Percentiles rank a stretch among this genome's conserved stretches.
phyloP scores from a whole-genome alignment of 1,140 invertebrate genomes.

The Sipha flava region DNA sequence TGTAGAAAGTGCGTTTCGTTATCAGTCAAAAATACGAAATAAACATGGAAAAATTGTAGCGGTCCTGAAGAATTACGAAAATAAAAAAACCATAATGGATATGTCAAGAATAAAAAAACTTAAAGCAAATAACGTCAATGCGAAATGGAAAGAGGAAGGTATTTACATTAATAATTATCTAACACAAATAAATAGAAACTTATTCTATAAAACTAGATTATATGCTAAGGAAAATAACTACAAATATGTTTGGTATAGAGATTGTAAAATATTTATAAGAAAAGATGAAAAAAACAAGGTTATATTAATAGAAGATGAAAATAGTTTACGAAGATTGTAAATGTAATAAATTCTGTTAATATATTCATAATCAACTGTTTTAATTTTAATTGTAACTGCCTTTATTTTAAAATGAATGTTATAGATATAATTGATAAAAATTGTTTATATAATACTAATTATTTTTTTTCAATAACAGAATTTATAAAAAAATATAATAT shows the following conservation, averaged over 20 bases:
- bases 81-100: background rate
- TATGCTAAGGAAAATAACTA: background rate
- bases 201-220: background rate
- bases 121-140: background rate
- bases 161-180: background rate
- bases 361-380: too few species aligned
- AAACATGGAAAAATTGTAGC: background rate
- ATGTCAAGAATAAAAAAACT: background rate
- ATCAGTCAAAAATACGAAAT: background rate
- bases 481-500: too few species aligned
- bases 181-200: background rate
- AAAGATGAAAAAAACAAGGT: background rate
- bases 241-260: background rate
- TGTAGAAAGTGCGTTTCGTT: background rate
- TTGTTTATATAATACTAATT: too few species aligned
- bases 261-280: background rate
- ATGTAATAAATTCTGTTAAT: background rate
- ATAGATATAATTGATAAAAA: too few species aligned
- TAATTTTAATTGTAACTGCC: too few species aligned
- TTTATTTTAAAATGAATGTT: background rate
- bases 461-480: too few species aligned
- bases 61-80: too few species aligned
- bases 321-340: background rate
- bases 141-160: background rate
- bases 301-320: background rate